These are phyloP conservation scores for Paraescarpia echinospica DNA, from an alignment of 1,140 invertebrate species.

Conservation along the genomic window DNA sequence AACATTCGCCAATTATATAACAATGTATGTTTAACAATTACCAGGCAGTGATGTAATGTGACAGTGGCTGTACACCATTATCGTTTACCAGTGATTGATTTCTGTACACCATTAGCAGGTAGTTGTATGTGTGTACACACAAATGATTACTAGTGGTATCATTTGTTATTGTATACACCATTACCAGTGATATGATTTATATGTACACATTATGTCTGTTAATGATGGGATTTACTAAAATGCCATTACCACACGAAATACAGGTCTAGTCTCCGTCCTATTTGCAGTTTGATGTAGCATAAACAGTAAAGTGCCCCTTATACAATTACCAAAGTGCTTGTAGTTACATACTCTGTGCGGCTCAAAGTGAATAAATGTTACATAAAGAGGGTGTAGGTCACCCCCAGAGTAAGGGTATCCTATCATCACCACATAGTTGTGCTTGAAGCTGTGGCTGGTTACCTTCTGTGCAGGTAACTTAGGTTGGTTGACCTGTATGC, in stretches of 20 bases:
- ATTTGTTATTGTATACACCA: no score
- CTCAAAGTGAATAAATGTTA: no score
- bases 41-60: no score
- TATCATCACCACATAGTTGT: no score
- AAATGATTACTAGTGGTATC: no score
- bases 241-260: neutral
- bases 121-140: no score
- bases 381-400: no score
- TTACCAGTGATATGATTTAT: neutral
- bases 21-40: neutral
- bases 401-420: no score
- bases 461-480: neutral
- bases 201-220: neutral
- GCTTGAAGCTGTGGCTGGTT: neutral
- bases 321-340: neutral
- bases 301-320: neutral
- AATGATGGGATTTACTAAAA: neutral
- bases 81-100: no score
- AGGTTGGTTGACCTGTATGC: neutral
- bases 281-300: neutral
- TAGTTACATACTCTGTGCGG: no score
- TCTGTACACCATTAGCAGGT: no score
- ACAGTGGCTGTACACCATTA: no score
- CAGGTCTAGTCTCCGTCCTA: neutral
- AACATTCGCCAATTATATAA: neutral